Base-by-base conservation (phyloP, 2,113 vertebrate genomes). In the Verasper variegatus region DNA sequence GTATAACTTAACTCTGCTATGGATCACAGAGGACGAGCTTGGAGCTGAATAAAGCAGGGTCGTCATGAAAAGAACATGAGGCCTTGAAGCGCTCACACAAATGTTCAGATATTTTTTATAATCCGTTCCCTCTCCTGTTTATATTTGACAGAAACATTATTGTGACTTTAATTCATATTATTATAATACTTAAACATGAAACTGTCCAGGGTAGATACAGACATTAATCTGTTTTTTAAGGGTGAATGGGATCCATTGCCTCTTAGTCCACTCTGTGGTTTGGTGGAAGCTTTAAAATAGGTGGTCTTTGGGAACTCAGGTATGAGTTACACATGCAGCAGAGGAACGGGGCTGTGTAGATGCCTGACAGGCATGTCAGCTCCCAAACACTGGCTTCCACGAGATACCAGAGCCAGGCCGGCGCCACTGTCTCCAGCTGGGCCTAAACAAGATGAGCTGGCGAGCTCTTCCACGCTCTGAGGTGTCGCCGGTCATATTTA, bases 351-450 rank as follows among this genome's bases (percentile, higher is more conserved):
- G 84, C 58, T 27, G n/a, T 73, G 66, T 26, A 62, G 56, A 83
- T 75, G 77, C 80, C 82, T 80, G 56, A 45, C 66, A 75, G 63
- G 68, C 75, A 68, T 62, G 78, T 88, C 87, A 76, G 62, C 65
- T 70, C 81, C 71, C 77, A 71, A 83, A 71, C 77, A 71, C 78
- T 73, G 51, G 74, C 60, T 54, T 91, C 21, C 67, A 76, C 31
- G 63, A 82, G 75, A 89, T 82, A 67, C 88, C 89, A 85, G 72
- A 88, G 93, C 74, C 88, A 59, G 80, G 13, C 82, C 82, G 89
- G 90, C 89, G 87, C 91, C 90, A 37, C 78, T 0, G 70, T 72
- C 81, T 83, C 84, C 84, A 75, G 79, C 89, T 80, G 69, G 68
- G 61, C 81, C 82, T 65, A 59, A 74, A 84, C 78, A 80, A 81